A percentile compares a stretch with the other conserved stretches of the same genome.
Evolutionary conservation across 2,888 invertebrate species (phyloP).

Genomic region (Tetragnatha montana): DNA sequence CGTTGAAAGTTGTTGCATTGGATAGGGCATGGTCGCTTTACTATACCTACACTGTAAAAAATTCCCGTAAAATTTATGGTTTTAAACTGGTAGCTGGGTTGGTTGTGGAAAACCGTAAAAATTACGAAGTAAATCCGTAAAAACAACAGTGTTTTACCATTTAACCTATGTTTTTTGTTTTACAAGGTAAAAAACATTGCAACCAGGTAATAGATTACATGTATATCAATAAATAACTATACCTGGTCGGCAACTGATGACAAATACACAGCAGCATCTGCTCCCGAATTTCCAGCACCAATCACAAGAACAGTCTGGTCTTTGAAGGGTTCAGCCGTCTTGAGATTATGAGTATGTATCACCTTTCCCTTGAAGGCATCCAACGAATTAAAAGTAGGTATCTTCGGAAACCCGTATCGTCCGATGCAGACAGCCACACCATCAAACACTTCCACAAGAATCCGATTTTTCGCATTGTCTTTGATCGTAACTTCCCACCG

Average conservation of each 20-base stretch:
- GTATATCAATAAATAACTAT: neutral
- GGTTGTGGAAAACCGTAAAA: no score
- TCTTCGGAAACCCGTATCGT: slow-evolving; percentile 77
- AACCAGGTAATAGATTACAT: neutral
- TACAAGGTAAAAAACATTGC: no score
- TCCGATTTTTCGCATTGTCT: slow-evolving; percentile 64
- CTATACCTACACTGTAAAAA: no score
- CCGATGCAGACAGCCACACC: slow-evolving; percentile 78
- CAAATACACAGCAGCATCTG: slow-evolving; percentile 76
- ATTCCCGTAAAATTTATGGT: no score
- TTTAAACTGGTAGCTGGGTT: no score
- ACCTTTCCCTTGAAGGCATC: slow-evolving; percentile 74
- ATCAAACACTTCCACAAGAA: slow-evolving; percentile 75
- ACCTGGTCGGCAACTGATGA: slow-evolving; percentile 74
- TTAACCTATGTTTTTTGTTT: no score
- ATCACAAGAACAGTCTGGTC: slow-evolving; percentile 77
- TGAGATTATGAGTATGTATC: slow-evolving; percentile 73
- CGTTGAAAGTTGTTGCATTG: no score
- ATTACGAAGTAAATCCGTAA: no score
- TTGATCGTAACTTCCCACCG: slow-evolving; percentile 70
- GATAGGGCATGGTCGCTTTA: no score
- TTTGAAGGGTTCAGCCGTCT: slow-evolving; percentile 71
- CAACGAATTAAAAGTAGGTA: slow-evolving; percentile 76
- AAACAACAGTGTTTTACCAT: no score
- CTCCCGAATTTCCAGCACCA: slow-evolving; percentile 78